Percentiles rank a stretch among this genome's conserved stretches.
These are phyloP conservation scores for Orthosia gothica DNA, from an alignment of 2,888 invertebrate genomes.

Conservation along the genomic window DNA sequence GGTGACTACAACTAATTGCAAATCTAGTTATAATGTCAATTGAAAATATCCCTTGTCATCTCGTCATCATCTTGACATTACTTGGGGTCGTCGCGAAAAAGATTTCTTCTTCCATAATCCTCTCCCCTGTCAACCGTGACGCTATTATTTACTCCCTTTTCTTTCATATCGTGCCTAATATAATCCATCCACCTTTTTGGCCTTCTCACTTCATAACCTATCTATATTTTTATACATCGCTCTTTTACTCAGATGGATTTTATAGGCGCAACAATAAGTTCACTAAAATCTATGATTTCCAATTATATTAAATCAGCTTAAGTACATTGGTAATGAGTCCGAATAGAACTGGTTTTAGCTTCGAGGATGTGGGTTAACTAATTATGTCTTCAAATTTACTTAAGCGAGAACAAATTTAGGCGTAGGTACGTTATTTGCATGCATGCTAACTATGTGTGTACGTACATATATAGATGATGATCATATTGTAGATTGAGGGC, in stretches of 20 bases:
- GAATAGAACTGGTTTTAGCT: slow-evolving; percentile 39
- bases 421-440: slow-evolving; percentile 51
- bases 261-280: background rate
- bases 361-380: slow-evolving; percentile 48
- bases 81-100: no score
- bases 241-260: no score
- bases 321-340: slow-evolving; percentile 11
- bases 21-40: no score
- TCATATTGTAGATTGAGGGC: slow-evolving; percentile 34
- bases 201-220: no score
- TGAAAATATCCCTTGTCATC: background rate
- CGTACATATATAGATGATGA: slow-evolving; percentile 29
- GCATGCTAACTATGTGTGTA: slow-evolving; percentile 27
- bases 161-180: no score
- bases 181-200: no score
- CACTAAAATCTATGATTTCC: background rate
- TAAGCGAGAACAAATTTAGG: slow-evolving; percentile 52
- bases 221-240: no score
- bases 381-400: slow-evolving; percentile 60
- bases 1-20: no score
- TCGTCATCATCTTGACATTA: background rate
- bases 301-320: background rate
- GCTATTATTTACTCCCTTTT: no score
- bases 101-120: no score
- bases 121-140: no score